Evolutionary conservation across 1,140 invertebrate genomes (phyloP).

Genomic region (Bombus confusus): DNA sequence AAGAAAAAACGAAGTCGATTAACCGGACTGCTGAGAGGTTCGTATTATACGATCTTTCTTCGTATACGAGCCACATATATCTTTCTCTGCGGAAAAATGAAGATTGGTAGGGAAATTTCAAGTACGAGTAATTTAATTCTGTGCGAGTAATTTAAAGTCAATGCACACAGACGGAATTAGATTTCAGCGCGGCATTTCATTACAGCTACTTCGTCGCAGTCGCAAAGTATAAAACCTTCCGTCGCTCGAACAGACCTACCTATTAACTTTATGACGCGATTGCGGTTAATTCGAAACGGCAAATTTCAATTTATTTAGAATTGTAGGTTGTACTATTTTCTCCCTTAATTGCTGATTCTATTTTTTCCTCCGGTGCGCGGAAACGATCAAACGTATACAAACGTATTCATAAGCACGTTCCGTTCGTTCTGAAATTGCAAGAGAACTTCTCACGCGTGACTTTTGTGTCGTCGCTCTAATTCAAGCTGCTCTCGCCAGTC

Average conservation of each 20-base stretch:
- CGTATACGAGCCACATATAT: too few species aligned
- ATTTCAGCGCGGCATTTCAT: not conserved
- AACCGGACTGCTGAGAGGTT: not conserved
- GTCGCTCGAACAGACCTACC: not conserved
- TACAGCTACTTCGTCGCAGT: not conserved
- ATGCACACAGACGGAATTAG: not conserved
- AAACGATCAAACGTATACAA: constrained; percentile 31
- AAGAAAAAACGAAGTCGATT: not conserved
- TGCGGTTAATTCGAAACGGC: not conserved
- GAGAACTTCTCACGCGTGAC: constrained; percentile 49
- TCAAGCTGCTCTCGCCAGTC: not conserved
- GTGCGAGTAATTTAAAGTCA: not conserved
- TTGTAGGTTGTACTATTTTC: not conserved
- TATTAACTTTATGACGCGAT: constrained; percentile 6
- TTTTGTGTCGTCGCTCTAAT: constrained; percentile 41
- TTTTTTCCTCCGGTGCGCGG: not conserved
- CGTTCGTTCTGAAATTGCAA: not conserved
- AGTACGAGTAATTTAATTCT: too few species aligned
- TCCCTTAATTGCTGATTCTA: not conserved
- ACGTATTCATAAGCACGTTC: not conserved
- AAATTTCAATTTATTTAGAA: constrained; percentile 1
- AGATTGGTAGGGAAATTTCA: not conserved
- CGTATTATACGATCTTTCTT: not conserved
- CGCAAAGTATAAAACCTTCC: not conserved
- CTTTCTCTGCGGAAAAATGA: too few species aligned